Base-by-base conservation (phyloP, 1,140 invertebrate species). In the Melitaea cinxia region DNA sequence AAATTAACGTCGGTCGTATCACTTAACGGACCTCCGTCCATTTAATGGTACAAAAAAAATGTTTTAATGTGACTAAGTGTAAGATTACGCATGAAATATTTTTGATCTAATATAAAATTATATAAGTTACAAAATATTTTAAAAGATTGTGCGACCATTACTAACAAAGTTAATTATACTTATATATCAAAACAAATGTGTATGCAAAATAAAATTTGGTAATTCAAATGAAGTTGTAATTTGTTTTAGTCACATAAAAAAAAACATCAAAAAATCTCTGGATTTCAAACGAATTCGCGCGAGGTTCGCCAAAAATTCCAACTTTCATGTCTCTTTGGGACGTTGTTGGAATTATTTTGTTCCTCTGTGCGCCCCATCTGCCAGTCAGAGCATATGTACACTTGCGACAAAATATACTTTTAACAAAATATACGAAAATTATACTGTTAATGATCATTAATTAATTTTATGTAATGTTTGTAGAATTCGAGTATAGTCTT, bases 281-380 rank as follows among this genome's bases (percentile, higher is more conserved):
- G 33, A 59, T 60, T 60, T 24, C 30, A 39, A 60, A 60, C 49
- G 58, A 52, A 60, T 60, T 60, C 58, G 7, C 47, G 58, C 58
- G 58, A 33, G 47, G 21, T 24, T 52, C 19, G 19, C 33, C 47
- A 60, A 60, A 58, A 60, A 60, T 52, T 60, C 47, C 58, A 35
- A 60, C 58, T 60, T 52, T 60, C 58, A 60, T 47, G 58, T 60
- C 45, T 28, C 26, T 35, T 42, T 19, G 57, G 57, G 14, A 35
- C 45, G 45, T 35, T 23, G 47, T 35, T 60, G 47, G 58, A 60
- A 60, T 60, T 60, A 60, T 30, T 60, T 60, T 60, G 58, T 60
- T 60, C 47, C 58, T 37, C 14, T 52, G 21, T 60, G 17, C 30
- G 47, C 47, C 21, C 47, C 58, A 60, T 60, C 47, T 60, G 58